Evolutionary conservation across 2,113 vertebrate species (phyloP).

Genomic region (Mystacornis crossleyi): DNA sequence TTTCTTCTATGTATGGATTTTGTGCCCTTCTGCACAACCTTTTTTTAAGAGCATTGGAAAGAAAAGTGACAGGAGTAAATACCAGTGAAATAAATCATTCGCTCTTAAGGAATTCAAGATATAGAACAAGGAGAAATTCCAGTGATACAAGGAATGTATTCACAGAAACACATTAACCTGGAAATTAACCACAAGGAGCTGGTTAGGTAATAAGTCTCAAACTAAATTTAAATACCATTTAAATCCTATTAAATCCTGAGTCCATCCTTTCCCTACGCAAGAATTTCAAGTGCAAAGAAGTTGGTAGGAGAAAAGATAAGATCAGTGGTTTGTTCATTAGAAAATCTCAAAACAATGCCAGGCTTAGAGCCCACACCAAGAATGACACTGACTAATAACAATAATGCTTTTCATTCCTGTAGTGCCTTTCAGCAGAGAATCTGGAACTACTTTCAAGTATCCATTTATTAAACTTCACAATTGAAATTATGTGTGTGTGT

Average conservation of each 20-base stretch:
- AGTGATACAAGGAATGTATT: not conserved
- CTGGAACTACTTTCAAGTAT: not conserved
- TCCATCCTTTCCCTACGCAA: not conserved
- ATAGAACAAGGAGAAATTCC: not conserved
- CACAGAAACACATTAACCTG: not conserved
- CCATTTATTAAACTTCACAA: not conserved
- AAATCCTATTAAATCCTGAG: not conserved
- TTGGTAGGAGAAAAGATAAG: not conserved
- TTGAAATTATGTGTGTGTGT: rapidly evolving
- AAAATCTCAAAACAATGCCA: not conserved
- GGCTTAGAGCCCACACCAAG: not conserved
- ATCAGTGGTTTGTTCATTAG: not conserved
- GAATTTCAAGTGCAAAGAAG: not conserved
- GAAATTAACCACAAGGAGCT: not conserved
- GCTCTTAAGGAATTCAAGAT: not conserved
- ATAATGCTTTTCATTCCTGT: not conserved
- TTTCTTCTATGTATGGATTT: conserved; percentile 22
- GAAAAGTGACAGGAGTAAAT: conserved; percentile 21
- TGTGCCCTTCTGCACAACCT: not conserved
- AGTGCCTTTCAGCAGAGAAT: not conserved
- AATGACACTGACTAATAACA: not conserved
- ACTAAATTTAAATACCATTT: not conserved
- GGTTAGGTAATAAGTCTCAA: not conserved
- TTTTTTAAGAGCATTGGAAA: not conserved
- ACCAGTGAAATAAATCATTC: conserved; percentile 34